Evolutionary conservation across 2,797 vertebrate genomes (phyloP), one percentile per base, ranked within the genome.

Genomic region (Poeciliopsis infans): DNA sequence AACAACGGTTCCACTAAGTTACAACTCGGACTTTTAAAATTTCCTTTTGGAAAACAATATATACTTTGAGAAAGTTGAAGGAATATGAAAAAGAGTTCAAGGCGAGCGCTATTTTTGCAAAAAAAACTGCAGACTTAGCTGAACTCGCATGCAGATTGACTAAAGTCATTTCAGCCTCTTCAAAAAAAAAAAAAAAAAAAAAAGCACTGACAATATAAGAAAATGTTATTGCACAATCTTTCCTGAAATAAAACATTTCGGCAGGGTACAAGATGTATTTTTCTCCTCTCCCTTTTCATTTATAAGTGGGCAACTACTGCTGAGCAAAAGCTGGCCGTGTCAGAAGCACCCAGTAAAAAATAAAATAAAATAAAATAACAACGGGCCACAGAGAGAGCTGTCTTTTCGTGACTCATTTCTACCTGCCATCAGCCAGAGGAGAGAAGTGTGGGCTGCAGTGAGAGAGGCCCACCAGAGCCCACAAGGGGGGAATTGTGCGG

Each of bases 351-450:
- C 91, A 86, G 88, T 94, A 93, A 95, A 95, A 95, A 55, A 55
- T 94, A 93, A 95, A 95, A 95, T n/a, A 55, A 39, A 7, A 41
- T 1, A 41, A 92, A 95, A 95, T 84, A 92, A 86, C 83, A 86
- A 84, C 82, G 87, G 84, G 91, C 91, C 83, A 85, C 78, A 89
- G 84, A 91, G 93, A 92, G 90, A 89, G 85, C 80, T 89, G 90
- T 92, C 89, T 90, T 86, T 94, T 93, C 90, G 91, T 95, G 95
- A 95, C 91, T 95, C 91, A 95, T 91, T 95, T 91, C 82, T 94
- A 95, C 95, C 94, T 95, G 93, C 90, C 77, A 88, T 92, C 89
- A 89, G 88, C 88, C 76, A 74, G 79, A 77, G 85, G 83, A 83
- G 88, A 90, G 85, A 87, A 74, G 79, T 84, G 83, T 83, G 79